Evolutionary conservation across 2,113 vertebrate species (phyloP).

Genomic region (Nyctereutes procyonoides): DNA sequence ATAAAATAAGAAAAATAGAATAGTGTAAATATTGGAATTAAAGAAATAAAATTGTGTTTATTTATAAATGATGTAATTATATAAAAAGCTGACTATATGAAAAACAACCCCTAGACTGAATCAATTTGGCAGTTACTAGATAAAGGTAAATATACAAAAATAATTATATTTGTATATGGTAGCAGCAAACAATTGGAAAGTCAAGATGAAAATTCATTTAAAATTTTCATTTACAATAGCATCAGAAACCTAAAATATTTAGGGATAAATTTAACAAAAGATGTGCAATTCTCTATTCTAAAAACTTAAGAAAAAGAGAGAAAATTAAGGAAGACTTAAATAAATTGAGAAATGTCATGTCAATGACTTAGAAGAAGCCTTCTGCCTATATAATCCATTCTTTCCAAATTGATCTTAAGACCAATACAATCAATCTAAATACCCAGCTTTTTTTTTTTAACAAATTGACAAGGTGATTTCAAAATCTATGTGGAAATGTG

Average conservation of each 20-base stretch:
- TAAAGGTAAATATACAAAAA: neutral
- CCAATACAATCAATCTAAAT: neutral
- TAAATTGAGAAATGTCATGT: neutral
- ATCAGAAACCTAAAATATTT: neutral
- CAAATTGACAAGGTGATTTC: neutral
- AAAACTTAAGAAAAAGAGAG: neutral
- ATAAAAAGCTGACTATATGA: neutral
- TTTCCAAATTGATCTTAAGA: neutral
- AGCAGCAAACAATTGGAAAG: neutral
- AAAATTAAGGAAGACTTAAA: neutral
- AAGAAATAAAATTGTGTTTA: constrained; percentile 2
- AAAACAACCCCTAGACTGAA: neutral
- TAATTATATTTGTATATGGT: neutral
- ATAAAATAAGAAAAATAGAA: neutral
- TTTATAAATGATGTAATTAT: neutral
- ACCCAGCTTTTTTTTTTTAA: neutral
- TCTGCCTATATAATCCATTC: neutral
- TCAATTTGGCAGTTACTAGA: neutral
- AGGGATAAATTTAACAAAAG: neutral
- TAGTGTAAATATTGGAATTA: neutral
- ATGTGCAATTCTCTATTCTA: neutral
- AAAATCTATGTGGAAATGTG: neutral
- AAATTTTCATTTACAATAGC: neutral
- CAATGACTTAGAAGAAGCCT: neutral
- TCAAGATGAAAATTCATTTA: neutral